These are phyloP conservation scores for Aegotheles bennettii DNA, from an alignment of 2,113 vertebrate species.

Conservation along the genomic window DNA sequence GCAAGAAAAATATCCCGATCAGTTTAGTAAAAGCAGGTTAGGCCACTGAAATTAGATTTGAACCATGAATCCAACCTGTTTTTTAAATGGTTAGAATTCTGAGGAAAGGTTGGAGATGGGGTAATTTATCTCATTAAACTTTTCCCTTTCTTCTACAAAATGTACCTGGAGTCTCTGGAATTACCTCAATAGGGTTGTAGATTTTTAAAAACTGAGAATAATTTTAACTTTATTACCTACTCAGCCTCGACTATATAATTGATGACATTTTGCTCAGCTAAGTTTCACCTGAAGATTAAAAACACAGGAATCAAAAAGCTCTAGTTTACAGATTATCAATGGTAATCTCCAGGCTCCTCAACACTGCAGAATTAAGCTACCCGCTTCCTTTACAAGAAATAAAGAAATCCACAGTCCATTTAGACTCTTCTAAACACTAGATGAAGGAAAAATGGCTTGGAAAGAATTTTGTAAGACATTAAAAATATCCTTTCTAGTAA, in stretches of 20 bases:
- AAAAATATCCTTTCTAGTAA: constrained; percentile 32
- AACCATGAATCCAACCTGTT: neutral
- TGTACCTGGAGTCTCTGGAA: neutral
- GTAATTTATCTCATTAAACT: neutral
- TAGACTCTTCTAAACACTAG: neutral
- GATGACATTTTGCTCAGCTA: neutral
- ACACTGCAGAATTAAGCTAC: neutral
- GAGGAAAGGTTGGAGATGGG: neutral
- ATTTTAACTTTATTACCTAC: neutral
- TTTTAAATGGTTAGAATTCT: neutral
- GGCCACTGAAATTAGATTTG: neutral
- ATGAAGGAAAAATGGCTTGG: neutral
- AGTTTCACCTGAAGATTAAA: neutral
- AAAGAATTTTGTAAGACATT: neutral
- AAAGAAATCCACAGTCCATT: constrained; percentile 6
- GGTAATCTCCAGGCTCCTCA: neutral
- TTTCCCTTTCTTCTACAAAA: neutral
- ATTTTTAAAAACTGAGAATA: neutral
- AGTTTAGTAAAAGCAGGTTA: neutral
- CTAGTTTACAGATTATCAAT: neutral
- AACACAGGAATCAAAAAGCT: neutral
- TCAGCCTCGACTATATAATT: neutral
- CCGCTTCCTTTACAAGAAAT: neutral
- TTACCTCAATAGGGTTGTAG: neutral
- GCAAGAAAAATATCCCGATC: neutral